phyloP scores from a whole-genome alignment of 2,888 invertebrate species.

The Ophion obscuratus region DNA sequence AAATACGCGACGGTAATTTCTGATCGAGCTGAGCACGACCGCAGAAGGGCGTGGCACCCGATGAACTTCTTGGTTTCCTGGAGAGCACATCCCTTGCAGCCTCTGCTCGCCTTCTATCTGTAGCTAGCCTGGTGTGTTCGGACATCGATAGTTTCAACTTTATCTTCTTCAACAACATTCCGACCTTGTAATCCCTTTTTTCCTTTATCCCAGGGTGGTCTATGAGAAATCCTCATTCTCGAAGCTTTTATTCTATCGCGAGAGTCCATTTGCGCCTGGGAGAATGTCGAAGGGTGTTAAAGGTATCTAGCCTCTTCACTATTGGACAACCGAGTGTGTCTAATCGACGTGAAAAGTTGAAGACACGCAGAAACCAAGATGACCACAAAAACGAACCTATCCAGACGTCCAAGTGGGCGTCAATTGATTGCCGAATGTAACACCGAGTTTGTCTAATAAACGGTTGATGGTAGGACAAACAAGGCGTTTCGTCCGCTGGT shows the following conservation, averaged over 20 bases:
- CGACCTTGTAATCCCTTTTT: not conserved
- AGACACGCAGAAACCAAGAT: not conserved
- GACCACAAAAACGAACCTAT: conserved; percentile 9
- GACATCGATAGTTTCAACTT: not conserved
- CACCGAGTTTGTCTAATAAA: conserved; percentile 78
- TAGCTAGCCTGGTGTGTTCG: not conserved
- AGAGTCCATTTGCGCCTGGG: not conserved
- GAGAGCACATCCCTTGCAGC: not conserved
- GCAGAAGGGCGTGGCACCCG: too few species aligned
- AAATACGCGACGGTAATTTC: too few species aligned
- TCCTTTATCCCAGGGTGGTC: not conserved
- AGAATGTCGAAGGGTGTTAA: not conserved
- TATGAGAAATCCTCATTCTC: not conserved
- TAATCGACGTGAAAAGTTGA: not conserved
- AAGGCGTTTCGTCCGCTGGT: conserved; percentile 77
- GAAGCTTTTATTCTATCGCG: not conserved
- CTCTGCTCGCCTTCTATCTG: not conserved
- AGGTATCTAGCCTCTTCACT: too few species aligned
- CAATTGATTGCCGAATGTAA: conserved; percentile 81
- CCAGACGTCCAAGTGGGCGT: conserved; percentile 54
- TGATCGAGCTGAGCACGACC: too few species aligned
- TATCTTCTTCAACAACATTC: not conserved
- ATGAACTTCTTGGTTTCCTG: too few species aligned
- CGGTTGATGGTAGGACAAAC: conserved; percentile 82
- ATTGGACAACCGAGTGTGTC: not conserved